phyloP scores from a whole-genome alignment of 2,888 invertebrate genomes.

The Anodontia alba region DNA sequence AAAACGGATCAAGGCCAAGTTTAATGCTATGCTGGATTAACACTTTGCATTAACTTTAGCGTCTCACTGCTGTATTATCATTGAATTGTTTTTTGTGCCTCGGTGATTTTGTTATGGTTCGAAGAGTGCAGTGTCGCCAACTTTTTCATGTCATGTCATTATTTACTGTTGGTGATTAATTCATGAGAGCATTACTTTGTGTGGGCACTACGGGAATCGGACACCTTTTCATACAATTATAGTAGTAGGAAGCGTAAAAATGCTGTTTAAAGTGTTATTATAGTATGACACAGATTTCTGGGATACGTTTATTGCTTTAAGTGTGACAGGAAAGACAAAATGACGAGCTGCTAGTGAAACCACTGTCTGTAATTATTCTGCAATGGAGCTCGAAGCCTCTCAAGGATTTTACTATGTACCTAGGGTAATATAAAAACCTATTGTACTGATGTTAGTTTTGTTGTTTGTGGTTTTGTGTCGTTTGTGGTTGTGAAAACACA shows the following conservation, averaged over 20 bases:
- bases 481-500: no score
- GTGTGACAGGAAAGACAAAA: no score
- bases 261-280: neutral
- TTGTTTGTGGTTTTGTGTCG: no score
- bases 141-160: conserved; percentile 3
- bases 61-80: neutral
- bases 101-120: conserved; percentile 15
- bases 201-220: neutral
- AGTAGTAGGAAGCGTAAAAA: neutral
- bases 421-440: neutral
- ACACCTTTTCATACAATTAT: neutral
- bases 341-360: no score
- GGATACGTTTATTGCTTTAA: no score
- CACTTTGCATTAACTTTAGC: neutral
- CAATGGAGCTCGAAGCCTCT: neutral
- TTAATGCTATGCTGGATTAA: neutral
- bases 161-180: conserved; percentile 9
- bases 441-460: neutral
- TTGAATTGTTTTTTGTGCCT: neutral
- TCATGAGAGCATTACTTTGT: neutral
- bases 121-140: neutral
- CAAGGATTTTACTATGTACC: neutral
- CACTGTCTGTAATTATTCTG: neutral
- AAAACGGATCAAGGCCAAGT: neutral
- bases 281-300: no score